Evolutionary conservation across 2,888 invertebrate species (phyloP).

Genomic region (Volucella bombylans): DNA sequence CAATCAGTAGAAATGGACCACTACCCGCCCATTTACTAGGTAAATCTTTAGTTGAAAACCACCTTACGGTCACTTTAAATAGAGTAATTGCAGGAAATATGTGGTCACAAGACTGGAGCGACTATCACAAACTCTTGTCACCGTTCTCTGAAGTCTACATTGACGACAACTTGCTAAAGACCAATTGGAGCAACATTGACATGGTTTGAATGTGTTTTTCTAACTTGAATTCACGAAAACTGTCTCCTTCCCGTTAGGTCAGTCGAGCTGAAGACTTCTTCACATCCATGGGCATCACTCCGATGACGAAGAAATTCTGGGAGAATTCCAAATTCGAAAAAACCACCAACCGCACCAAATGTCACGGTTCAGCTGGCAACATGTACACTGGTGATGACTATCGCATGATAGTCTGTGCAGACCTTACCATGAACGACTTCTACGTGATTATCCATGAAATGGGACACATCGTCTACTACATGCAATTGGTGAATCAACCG

Average conservation of each 20-base stretch:
- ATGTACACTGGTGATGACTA: slow-evolving; percentile 87
- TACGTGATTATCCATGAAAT: slow-evolving; percentile 88
- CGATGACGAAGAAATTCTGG: slow-evolving; percentile 87
- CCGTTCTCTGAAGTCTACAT: slow-evolving; percentile 83
- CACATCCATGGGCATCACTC: slow-evolving; percentile 85
- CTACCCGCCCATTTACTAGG: slow-evolving; percentile 89
- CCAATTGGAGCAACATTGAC: slow-evolving; percentile 84
- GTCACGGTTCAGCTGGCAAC: slow-evolving; percentile 89
- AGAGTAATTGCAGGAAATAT: slow-evolving; percentile 84
- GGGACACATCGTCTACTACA: slow-evolving; percentile 89
- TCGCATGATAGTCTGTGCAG: slow-evolving; percentile 87
- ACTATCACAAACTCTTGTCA: slow-evolving; percentile 84
- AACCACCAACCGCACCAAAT: slow-evolving; percentile 82
- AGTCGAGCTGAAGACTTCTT: slow-evolving; percentile 87
- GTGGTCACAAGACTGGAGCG: slow-evolving; percentile 89
- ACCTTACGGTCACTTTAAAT: neutral
- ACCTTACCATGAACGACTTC: slow-evolving; percentile 85
- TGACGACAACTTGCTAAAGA: slow-evolving; percentile 83
- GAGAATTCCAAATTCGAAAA: slow-evolving; percentile 84
- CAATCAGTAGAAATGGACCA: slow-evolving; percentile 85
- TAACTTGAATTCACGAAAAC: too few relatives aligned
- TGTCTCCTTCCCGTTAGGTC: slow-evolving; percentile 47
- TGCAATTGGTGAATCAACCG: slow-evolving; percentile 87
- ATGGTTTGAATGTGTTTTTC: slow-evolving; percentile 83
- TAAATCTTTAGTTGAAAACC: slow-evolving; percentile 75